phyloP scores from a whole-genome alignment of 2,113 vertebrate genomes.

The Falco punctatus region DNA sequence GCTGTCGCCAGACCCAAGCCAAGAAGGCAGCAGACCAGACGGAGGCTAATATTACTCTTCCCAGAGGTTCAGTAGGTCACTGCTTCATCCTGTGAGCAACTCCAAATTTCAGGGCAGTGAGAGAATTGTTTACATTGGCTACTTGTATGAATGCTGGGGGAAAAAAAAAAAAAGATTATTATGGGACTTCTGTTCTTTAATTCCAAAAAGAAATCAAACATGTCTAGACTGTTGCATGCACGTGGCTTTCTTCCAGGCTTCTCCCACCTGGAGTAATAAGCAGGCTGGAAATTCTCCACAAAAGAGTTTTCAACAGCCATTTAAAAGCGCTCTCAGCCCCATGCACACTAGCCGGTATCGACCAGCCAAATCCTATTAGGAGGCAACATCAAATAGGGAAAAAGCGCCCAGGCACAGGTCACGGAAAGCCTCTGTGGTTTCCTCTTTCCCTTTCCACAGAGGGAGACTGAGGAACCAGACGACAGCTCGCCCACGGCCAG shows the following conservation, averaged over 20 bases:
- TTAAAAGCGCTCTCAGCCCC: neutral
- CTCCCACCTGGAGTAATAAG: slow-evolving; percentile 65
- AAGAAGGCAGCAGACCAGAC: slow-evolving; percentile 47
- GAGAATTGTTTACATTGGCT: slow-evolving; percentile 73
- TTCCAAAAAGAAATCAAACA: slow-evolving; percentile 61
- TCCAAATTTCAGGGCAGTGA: slow-evolving; percentile 66
- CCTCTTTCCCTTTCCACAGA: neutral
- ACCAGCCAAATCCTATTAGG: slow-evolving; percentile 5
- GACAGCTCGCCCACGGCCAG: neutral
- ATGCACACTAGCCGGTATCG: neutral
- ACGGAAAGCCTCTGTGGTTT: neutral
- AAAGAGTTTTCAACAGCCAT: slow-evolving; percentile 40
- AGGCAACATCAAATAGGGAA: neutral
- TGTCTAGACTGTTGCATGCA: slow-evolving; percentile 56
- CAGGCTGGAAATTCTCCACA: slow-evolving; percentile 50
- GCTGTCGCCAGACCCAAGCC: neutral
- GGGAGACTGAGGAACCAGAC: neutral
- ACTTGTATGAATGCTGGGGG: neutral
- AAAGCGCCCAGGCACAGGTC: neutral
- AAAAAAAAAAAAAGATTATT: neutral
- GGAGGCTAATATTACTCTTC: slow-evolving; percentile 38
- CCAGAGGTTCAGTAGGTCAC: slow-evolving; percentile 58
- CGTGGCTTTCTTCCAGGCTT: slow-evolving; percentile 67
- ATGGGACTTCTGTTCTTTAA: slow-evolving; percentile 64
- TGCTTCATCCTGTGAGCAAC: slow-evolving; percentile 40